Evolutionary conservation across 2,113 vertebrate species (phyloP).

Genomic region (Melanerpes aurifrons): DNA sequence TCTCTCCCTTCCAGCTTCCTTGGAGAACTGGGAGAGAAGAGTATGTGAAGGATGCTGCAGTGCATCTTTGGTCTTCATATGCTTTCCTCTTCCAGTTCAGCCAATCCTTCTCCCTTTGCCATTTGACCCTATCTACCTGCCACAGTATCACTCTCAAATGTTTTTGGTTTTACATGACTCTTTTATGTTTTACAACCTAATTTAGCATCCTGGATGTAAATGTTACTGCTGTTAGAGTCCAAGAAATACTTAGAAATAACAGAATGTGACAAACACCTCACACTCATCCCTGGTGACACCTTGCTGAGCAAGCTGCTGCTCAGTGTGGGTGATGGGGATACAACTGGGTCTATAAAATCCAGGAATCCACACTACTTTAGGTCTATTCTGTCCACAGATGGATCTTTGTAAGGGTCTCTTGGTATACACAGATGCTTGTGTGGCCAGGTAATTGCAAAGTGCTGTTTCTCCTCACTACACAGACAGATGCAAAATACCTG

Average conservation of each 20-base stretch:
- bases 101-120: not conserved
- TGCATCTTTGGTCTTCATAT: not conserved
- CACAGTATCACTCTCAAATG: not conserved
- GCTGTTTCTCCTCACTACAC: not conserved
- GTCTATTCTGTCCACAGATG: not conserved
- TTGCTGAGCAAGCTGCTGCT: not conserved
- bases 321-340: not conserved
- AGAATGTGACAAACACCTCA: not conserved
- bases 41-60: not conserved
- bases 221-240: not conserved
- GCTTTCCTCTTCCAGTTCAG: not conserved
- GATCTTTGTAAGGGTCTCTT: not conserved
- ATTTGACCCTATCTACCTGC: not conserved
- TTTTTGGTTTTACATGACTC: not conserved
- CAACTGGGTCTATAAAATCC: not conserved
- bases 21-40: not conserved
- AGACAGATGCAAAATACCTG: slow-evolving; percentile 30
- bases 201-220: not conserved
- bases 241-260: not conserved
- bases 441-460: not conserved
- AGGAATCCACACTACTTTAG: not conserved
- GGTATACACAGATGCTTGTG: not conserved
- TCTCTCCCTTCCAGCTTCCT: not conserved
- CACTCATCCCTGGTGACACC: not conserved
- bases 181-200: not conserved